These are phyloP conservation scores for Dicerorhinus sumatrensis DNA, from an alignment of 2,113 vertebrate genomes.

Conservation along the genomic window DNA sequence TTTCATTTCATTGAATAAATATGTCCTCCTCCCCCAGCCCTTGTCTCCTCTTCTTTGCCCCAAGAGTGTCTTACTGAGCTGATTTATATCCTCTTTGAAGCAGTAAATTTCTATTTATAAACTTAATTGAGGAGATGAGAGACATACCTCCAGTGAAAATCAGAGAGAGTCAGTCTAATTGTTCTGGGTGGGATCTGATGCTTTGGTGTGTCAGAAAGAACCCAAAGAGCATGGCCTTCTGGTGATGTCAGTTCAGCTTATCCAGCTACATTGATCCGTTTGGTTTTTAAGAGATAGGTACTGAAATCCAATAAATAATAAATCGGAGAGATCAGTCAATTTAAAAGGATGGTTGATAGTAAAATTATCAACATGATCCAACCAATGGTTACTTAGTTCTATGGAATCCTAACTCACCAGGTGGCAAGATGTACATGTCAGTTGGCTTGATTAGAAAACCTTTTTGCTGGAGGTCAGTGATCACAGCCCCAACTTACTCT, in stretches of 20 bases:
- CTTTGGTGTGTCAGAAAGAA: not conserved
- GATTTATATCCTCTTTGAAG: constrained; percentile 62
- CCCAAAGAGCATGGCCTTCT: not conserved
- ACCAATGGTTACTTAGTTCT: not conserved
- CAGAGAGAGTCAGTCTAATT: not conserved
- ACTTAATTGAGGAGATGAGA: not conserved
- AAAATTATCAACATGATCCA: not conserved
- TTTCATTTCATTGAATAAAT: not conserved
- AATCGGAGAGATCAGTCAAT: constrained; percentile 38
- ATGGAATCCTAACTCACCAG: not conserved
- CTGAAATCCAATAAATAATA: not conserved
- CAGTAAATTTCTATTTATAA: constrained; percentile 44
- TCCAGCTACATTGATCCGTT: not conserved
- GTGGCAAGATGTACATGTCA: not conserved
- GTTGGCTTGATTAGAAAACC: not conserved
- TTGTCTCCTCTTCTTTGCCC: not conserved
- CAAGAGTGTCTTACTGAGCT: not conserved
- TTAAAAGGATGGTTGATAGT: constrained; percentile 15
- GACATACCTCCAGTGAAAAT: not conserved
- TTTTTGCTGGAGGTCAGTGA: not conserved
- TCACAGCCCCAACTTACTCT: not conserved
- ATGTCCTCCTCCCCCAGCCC: not conserved
- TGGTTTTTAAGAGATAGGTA: constrained; percentile 40
- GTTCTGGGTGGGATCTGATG: not conserved
- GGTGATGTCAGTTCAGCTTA: not conserved